These are phyloP conservation scores for Conops quadrifasciatus DNA, from an alignment of 2,888 invertebrate species.

Conservation along the genomic window DNA sequence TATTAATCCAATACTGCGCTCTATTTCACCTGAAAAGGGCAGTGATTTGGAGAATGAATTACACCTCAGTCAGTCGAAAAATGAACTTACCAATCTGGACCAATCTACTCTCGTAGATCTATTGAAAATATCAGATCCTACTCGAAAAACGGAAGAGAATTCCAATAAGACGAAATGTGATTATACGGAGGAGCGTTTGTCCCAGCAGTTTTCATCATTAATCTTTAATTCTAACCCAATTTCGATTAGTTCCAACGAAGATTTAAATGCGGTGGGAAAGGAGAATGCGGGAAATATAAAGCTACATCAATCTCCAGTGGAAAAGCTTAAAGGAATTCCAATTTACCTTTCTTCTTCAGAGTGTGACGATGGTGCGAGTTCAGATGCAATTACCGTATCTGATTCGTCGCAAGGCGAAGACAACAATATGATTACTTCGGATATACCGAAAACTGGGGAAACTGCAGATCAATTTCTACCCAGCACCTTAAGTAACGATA, in stretches of 20 bases:
- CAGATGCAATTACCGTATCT: slow-evolving; percentile 46
- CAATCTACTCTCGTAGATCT: slow-evolving; percentile 55
- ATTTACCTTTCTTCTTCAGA: slow-evolving; percentile 40
- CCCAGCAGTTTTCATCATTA: slow-evolving; percentile 17
- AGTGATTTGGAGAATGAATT: slow-evolving; percentile 16
- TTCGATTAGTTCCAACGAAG: slow-evolving; percentile 5
- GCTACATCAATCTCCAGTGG: not conserved
- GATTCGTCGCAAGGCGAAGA: slow-evolving; percentile 42
- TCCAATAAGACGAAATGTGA: not conserved
- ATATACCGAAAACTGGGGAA: slow-evolving; percentile 38
- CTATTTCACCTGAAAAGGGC: slow-evolving; percentile 38
- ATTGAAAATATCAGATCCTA: slow-evolving; percentile 50
- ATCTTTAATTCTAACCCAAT: slow-evolving; percentile 14
- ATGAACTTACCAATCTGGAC: slow-evolving; percentile 22
- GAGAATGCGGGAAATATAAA: not conserved
- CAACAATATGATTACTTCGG: slow-evolving; percentile 41
- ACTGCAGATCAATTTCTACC: slow-evolving; percentile 36
- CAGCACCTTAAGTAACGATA: slow-evolving; percentile 43
- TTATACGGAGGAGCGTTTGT: not conserved
- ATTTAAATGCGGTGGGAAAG: not conserved
- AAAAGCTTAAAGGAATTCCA: slow-evolving; percentile 47
- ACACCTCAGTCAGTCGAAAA: slow-evolving; percentile 30
- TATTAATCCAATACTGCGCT: slow-evolving; percentile 46
- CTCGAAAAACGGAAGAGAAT: not conserved
- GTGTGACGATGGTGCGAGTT: slow-evolving; percentile 23